A percentile compares a stretch with the other conserved stretches of the same genome.
Conservation (phyloP, 2,888 invertebrate species). For the Thymelicus acteon region DNA sequence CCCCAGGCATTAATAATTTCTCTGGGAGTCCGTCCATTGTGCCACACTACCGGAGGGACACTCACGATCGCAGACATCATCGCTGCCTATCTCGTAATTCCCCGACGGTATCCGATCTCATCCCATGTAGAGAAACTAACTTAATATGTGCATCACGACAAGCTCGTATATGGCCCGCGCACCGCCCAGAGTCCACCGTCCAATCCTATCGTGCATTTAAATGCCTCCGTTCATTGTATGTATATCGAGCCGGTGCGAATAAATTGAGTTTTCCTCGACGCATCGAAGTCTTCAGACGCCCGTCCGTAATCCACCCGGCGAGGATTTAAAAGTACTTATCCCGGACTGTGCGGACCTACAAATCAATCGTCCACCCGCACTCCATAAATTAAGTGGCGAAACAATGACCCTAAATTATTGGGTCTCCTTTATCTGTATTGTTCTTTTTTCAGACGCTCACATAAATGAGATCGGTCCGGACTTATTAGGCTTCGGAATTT, state of each 20-base stretch:
- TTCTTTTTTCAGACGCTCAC: constrained; percentile 76
- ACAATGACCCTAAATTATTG: constrained; percentile 84
- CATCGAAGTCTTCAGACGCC: constrained; percentile 60
- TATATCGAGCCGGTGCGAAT: constrained; percentile 74
- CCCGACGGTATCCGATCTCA: constrained; percentile 61
- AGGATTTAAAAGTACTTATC: constrained; percentile 69
- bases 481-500: constrained; percentile 82
- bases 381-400: constrained; percentile 82
- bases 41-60: constrained; percentile 61
- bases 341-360: constrained; percentile 72
- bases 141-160: constrained; percentile 85
- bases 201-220: constrained; percentile 81
- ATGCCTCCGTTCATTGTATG: constrained; percentile 79
- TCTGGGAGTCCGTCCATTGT: constrained; percentile 63
- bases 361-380: constrained; percentile 81
- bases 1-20: constrained; percentile 68
- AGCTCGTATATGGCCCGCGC: constrained; percentile 75
- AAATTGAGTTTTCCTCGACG: constrained; percentile 70
- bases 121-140: constrained; percentile 79
- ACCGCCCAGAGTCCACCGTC: constrained; percentile 70
- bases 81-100: constrained; percentile 74
- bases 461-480: constrained; percentile 80
- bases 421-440: constrained; percentile 78
- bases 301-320: constrained; percentile 48
- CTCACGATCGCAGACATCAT: constrained; percentile 75